These are phyloP conservation scores for Nephrocerus scutellatus DNA, from an alignment of 2,888 invertebrate species.

Conservation along the genomic window DNA sequence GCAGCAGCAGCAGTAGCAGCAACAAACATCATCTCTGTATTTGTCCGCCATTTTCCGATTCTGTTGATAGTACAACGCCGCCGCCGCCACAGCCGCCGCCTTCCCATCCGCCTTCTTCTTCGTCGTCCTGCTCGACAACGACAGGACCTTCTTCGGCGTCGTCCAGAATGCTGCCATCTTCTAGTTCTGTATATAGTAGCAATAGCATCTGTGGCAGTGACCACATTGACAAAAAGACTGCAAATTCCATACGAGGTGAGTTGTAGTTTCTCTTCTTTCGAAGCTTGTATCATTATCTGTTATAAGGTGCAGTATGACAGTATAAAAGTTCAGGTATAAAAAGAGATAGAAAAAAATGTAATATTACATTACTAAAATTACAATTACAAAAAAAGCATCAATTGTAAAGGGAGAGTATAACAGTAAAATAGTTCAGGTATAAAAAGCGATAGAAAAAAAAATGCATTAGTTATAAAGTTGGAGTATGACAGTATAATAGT, in stretches of 20 bases:
- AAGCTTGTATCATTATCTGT: not conserved
- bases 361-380: constrained; percentile 14
- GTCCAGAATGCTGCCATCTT: constrained; percentile 14
- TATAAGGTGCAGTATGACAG: not conserved
- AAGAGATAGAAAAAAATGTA: not conserved
- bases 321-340: not conserved
- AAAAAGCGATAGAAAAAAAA: too few relatives aligned
- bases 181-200: constrained; percentile 21
- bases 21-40: constrained; percentile 21
- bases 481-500: not conserved
- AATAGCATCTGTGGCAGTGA: constrained; percentile 26
- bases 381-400: too few relatives aligned
- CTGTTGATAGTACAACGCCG: constrained; percentile 35
- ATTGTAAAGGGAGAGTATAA: too few relatives aligned
- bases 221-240: constrained; percentile 32
- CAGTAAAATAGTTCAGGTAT: too few relatives aligned
- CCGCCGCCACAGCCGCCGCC: constrained; percentile 24
- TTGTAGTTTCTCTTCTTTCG: not conserved
- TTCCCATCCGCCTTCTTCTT: not conserved
- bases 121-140: too few relatives aligned
- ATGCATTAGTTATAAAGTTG: too few relatives aligned
- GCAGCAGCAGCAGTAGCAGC: constrained; percentile 19
- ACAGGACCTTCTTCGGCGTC: not conserved
- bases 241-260: constrained; percentile 35
- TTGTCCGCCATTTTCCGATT: constrained; percentile 25